A percentile compares a stretch with the other conserved stretches of the same genome.
Evolutionary conservation across 2,888 invertebrate species (phyloP).

Genomic region (Eudemis profundana): DNA sequence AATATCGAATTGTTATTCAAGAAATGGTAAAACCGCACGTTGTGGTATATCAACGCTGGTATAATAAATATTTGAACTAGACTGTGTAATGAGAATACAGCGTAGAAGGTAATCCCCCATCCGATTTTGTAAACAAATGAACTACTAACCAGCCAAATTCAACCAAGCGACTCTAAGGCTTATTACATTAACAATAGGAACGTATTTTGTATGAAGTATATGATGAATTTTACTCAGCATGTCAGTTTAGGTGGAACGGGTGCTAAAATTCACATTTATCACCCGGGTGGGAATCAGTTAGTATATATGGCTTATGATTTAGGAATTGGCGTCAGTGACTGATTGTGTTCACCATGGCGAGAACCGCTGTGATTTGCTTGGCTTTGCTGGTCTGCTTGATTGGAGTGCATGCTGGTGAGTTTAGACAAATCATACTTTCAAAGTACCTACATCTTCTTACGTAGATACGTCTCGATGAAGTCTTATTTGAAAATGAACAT

Average conservation of each 20-base stretch:
- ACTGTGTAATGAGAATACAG: constrained; percentile 22
- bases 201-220: neutral
- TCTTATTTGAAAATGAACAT: too few species aligned
- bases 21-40: constrained; percentile 2
- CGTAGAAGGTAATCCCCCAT: constrained; percentile 36
- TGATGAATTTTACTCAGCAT: neutral
- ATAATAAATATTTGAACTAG: constrained; percentile 27
- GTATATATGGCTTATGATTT: constrained; percentile 31
- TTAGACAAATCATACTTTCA: neutral
- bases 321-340: constrained; percentile 24
- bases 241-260: constrained; percentile 14
- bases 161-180: neutral
- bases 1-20: constrained; percentile 13
- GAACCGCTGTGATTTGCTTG: constrained; percentile 45
- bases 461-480: too few species aligned
- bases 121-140: constrained; percentile 13
- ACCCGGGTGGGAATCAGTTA: neutral
- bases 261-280: constrained; percentile 36
- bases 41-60: constrained; percentile 12
- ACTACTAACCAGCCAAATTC: neutral
- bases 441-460: too few species aligned
- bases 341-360: constrained; percentile 50
- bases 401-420: constrained; percentile 53
- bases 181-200: neutral
- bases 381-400: constrained; percentile 48